These are phyloP conservation scores for Scaptomyza pallida DNA, from an alignment of 1,140 invertebrate species.

Conservation along the genomic window DNA sequence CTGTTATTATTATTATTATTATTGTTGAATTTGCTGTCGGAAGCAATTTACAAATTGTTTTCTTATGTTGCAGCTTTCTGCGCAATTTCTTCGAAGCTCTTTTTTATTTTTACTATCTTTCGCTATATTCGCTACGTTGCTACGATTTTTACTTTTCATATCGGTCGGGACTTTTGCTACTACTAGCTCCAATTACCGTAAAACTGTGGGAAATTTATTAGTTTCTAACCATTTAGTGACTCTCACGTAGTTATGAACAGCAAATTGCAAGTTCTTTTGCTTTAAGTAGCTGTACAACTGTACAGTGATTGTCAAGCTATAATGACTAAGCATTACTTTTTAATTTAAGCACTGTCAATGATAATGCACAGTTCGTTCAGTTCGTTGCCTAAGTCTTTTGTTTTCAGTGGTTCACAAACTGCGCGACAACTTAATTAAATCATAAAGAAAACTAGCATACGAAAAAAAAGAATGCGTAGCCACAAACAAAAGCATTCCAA, in stretches of 20 bases:
- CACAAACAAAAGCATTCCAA: slow-evolving; percentile 26
- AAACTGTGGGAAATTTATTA: slow-evolving; percentile 11
- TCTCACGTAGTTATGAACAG: neutral
- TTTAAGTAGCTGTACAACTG: neutral
- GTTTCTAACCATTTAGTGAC: neutral
- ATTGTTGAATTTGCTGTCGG: slow-evolving; percentile 78
- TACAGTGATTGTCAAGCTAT: neutral
- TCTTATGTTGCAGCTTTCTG: slow-evolving; percentile 40
- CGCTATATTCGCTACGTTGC: slow-evolving; percentile 8
- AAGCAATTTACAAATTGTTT: slow-evolving; percentile 74
- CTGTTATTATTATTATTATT: slow-evolving; percentile 60
- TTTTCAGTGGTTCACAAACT: neutral
- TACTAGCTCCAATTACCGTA: slow-evolving; percentile 8
- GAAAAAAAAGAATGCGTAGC: slow-evolving; percentile 16
- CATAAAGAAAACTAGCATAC: slow-evolving; percentile 8
- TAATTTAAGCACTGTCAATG: neutral
- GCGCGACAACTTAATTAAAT: slow-evolving; percentile 13
- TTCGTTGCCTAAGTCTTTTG: slow-evolving; percentile 29
- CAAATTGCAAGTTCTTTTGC: neutral
- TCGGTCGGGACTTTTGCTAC: neutral
- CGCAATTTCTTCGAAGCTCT: slow-evolving; percentile 32
- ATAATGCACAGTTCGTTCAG: slow-evolving; percentile 1
- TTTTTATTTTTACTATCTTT: slow-evolving; percentile 40
- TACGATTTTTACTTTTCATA: slow-evolving; percentile 46
- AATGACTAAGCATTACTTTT: neutral